phyloP scores from a whole-genome alignment of 2,113 vertebrate genomes.

The Recurvirostra avosetta region DNA sequence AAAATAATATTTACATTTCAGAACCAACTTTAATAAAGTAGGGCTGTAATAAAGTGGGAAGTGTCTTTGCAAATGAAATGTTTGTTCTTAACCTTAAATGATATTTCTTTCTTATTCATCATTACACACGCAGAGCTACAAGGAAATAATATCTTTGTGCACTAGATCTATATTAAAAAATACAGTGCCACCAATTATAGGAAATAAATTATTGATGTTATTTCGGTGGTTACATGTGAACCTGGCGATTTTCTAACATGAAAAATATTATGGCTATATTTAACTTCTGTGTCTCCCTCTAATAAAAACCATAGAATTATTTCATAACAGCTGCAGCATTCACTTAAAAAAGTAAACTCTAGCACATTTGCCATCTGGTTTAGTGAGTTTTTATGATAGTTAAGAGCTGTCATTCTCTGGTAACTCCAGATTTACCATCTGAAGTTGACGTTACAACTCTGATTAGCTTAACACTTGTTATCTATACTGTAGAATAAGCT shows the following conservation, averaged over 20 bases:
- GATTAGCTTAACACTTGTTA: conserved; percentile 7
- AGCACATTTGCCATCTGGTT: conserved; percentile 60
- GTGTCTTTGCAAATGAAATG: not conserved
- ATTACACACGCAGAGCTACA: not conserved
- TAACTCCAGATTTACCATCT: conserved; percentile 36
- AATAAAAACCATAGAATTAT: conserved; percentile 55
- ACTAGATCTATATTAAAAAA: conserved; percentile 1
- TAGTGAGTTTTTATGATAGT: conserved; percentile 37
- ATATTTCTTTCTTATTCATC: not conserved
- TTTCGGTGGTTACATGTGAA: not conserved
- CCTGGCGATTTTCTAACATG: not conserved
- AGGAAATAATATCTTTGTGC: not conserved
- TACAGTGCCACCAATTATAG: not conserved
- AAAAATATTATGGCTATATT: conserved; percentile 40
- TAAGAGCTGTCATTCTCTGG: conserved; percentile 39
- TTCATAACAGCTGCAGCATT: conserved; percentile 52
- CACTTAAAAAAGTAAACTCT: conserved; percentile 58
- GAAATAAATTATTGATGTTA: not conserved
- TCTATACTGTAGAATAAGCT: not conserved
- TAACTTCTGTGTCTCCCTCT: conserved; percentile 22
- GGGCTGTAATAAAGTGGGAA: not conserved
- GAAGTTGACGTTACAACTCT: conserved; percentile 14
- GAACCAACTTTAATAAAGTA: not conserved
- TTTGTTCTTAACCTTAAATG: not conserved
- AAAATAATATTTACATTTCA: not conserved